Percentiles rank a stretch among this genome's conserved stretches.
Evolutionary conservation across 2,888 invertebrate species (phyloP).

Genomic region (Lottia gigantea): DNA sequence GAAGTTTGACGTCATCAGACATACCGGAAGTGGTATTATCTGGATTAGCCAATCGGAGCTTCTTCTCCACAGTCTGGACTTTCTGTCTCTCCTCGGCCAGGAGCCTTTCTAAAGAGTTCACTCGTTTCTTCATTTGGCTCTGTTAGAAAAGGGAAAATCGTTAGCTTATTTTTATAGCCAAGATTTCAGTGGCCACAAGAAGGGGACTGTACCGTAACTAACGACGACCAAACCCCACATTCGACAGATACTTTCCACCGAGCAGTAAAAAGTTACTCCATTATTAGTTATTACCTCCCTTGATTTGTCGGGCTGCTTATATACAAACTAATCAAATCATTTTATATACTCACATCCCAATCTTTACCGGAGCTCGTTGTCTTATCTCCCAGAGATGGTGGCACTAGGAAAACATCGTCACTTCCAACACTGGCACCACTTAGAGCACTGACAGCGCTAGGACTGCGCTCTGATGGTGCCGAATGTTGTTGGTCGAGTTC

Average conservation of each 20-base stretch:
- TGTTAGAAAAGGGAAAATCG: slow-evolving; percentile 25
- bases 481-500: slow-evolving; percentile 52
- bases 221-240: too few relatives aligned
- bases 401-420: slow-evolving; percentile 61
- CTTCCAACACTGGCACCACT: slow-evolving; percentile 59
- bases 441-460: slow-evolving; percentile 46
- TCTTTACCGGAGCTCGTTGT: slow-evolving; percentile 44
- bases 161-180: too few relatives aligned
- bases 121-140: slow-evolving; percentile 61
- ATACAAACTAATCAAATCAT: too few relatives aligned
- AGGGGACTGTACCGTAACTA: too few relatives aligned
- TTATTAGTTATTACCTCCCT: too few relatives aligned
- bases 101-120: slow-evolving; percentile 60
- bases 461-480: slow-evolving; percentile 36
- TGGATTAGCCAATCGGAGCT: slow-evolving; percentile 52
- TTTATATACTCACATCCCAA: slow-evolving; percentile 51
- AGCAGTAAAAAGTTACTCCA: too few relatives aligned
- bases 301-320: too few relatives aligned
- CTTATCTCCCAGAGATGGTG: slow-evolving; percentile 34
- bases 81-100: slow-evolving; percentile 65
- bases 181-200: too few relatives aligned
- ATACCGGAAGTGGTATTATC: slow-evolving; percentile 47
- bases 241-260: too few relatives aligned
- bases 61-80: slow-evolving; percentile 59
- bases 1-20: slow-evolving; percentile 61